These are phyloP conservation scores for Dendronephthya gigantea DNA, from an alignment of 64 coral and sea anemone genomes.

Conservation along the genomic window DNA sequence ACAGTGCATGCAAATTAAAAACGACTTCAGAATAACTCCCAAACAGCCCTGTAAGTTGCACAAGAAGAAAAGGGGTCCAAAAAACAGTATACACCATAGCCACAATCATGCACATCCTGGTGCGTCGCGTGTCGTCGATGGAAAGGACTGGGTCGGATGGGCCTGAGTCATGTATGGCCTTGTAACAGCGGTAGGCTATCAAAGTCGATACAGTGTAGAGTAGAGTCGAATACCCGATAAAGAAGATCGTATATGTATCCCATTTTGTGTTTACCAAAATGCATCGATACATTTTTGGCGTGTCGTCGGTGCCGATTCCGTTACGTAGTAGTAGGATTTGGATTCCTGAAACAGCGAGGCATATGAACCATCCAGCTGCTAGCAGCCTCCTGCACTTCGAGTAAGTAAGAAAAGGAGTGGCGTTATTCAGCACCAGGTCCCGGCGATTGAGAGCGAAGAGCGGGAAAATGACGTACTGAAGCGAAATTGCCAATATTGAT, in stretches of 20 bases:
- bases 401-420: constrained; percentile 45
- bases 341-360: constrained; percentile 33
- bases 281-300: constrained; percentile 83
- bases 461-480: constrained; percentile 75
- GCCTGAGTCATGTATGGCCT: not conserved
- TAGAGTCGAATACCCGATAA: constrained; percentile 62
- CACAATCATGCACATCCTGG: constrained; percentile 66
- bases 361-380: constrained; percentile 40
- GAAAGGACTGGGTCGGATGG: constrained; percentile 16
- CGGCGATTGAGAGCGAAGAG: constrained; percentile 59
- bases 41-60: constrained; percentile 69
- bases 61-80: constrained; percentile 85
- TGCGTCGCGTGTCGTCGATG: not conserved
- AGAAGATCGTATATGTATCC: constrained; percentile 57
- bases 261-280: constrained; percentile 61
- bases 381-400: constrained; percentile 45
- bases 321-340: constrained; percentile 52
- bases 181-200: not conserved
- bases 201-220: constrained; percentile 50
- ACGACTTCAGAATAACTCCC: constrained; percentile 67
- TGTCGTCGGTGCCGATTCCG: constrained; percentile 22
- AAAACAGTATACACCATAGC: constrained; percentile 66
- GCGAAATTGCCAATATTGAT: constrained; percentile 67
- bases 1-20: constrained; percentile 82
- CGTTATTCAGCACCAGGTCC: constrained; percentile 47